Evolutionary conservation across 64 coral and sea anemone species (phyloP), one percentile per base, ranked within the genome.

Genomic region (Catalaphyllia jardinei): DNA sequence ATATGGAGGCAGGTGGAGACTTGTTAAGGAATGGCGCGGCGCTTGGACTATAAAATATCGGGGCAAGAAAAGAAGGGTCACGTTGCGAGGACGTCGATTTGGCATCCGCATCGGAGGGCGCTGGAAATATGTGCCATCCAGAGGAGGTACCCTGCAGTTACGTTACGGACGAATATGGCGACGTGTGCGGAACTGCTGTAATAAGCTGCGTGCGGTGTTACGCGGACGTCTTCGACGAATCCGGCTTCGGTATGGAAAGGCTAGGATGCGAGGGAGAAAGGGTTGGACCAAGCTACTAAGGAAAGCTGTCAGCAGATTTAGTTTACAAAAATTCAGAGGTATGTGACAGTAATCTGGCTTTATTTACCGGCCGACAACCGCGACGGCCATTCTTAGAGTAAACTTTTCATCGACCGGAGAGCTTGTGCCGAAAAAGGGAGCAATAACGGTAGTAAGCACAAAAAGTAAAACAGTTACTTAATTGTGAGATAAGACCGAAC

Each of bases 181-280:
- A 22, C 35, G 81, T 4, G 81, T 85, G 12, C 71, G 63, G 24
- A 85, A 85, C 63, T 85, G 81, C 38, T 85, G 81, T 28, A 85
- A 85, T 63, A 85, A 67, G 63, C 60, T 85, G 35, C 62, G 63
- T 16, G 81, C 81, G 25, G 81, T 85, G 33, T 85, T 85, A 85
- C 81, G 64, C 4, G 81, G 81, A 67, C 31, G 63, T 7, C 81
- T 85, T 22, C 62, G 81, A 85, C 31, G 64, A 85, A 85, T 85
- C 81, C 81, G 81, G 12, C 63, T 85, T 35, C 81, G 81, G 42
- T 12, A n/a, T 2, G 81, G 81, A 38, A 35, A 65, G 31, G 81
- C 63, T 7, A 71, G 14, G 24, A 51, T 71, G 63, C 62, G 63
- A 71, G 29, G 60, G n/a, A 51, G 39, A 42, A 17, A 63, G 8